Evolutionary conservation across 2,888 invertebrate genomes (phyloP).

Genomic region (Limnephilus lunatus): DNA sequence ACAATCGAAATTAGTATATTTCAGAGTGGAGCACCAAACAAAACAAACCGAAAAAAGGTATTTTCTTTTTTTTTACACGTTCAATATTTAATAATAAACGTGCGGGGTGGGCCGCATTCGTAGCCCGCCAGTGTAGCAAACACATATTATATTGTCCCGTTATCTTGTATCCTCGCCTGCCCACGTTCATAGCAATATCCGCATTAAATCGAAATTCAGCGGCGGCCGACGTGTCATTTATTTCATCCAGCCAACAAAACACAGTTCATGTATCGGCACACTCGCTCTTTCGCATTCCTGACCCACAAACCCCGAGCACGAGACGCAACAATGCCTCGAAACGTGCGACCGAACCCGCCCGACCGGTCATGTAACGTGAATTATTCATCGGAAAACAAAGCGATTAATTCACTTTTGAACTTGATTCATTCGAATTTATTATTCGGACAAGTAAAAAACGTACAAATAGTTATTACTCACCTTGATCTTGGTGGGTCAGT

Average conservation of each 20-base stretch:
- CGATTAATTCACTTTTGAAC: constrained; percentile 2
- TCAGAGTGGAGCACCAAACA: no score
- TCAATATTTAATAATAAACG: not conserved
- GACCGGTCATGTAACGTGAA: not conserved
- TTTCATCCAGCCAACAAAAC: not conserved
- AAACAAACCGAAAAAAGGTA: no score
- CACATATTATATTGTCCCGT: not conserved
- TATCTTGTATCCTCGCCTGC: not conserved
- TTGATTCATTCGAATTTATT: not conserved
- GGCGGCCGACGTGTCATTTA: no score
- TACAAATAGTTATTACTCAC: not conserved
- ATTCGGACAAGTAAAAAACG: not conserved
- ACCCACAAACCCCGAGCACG: constrained; percentile 2
- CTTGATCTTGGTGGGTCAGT: not conserved
- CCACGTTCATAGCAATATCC: not conserved
- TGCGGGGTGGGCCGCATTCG: not conserved
- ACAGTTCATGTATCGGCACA: not conserved
- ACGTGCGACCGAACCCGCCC: not conserved
- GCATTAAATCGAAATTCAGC: not conserved
- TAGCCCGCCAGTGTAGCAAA: not conserved
- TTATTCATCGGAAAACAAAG: not conserved
- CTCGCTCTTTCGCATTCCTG: not conserved
- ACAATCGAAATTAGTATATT: no score
- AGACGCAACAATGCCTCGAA: not conserved
- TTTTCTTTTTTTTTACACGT: not conserved